A percentile compares a stretch with the other conserved stretches of the same genome.
Conservation (phyloP, 1,140 invertebrate genomes). For the Oscheius sp. region DNA sequence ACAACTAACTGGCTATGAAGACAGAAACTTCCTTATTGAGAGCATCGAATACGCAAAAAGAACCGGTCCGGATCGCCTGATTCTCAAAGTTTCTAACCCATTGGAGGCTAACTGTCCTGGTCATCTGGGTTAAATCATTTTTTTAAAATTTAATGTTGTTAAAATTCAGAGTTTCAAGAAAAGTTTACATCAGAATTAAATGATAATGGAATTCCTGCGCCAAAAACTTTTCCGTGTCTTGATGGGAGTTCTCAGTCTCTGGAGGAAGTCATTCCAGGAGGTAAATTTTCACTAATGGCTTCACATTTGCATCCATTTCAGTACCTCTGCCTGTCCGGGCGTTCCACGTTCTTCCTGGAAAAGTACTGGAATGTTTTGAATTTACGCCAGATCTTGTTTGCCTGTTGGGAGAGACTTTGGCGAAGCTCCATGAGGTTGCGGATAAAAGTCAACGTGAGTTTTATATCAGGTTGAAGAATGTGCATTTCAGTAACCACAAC, state of each 20-base stretch:
- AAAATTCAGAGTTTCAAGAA: constrained; percentile 3
- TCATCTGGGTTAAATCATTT: constrained; percentile 2
- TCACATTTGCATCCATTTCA: not conserved
- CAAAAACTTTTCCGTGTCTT: not conserved
- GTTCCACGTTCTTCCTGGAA: constrained; percentile 10
- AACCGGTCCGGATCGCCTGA: not conserved
- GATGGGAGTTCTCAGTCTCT: not conserved
- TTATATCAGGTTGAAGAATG: not conserved
- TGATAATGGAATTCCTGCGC: constrained; percentile 1
- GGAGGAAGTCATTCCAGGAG: not conserved
- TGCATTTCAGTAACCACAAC: constrained; percentile 2
- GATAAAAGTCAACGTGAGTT: not conserved
- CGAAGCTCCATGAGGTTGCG: not conserved
- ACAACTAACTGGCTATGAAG: constrained; percentile 4
- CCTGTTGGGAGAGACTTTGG: not conserved
- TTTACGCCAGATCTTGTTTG: not conserved
- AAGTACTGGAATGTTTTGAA: not conserved
- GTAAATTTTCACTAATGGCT: not conserved
- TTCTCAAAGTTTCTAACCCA: constrained; percentile 10
- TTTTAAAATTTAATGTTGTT: not conserved
- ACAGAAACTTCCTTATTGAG: not conserved
- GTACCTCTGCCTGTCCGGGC: not conserved
- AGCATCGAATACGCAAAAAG: not conserved
- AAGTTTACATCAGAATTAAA: not conserved
- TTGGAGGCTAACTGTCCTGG: not conserved